These are phyloP conservation scores for Willisornis vidua DNA, from an alignment of 2,113 vertebrate genomes.

Conservation along the genomic window DNA sequence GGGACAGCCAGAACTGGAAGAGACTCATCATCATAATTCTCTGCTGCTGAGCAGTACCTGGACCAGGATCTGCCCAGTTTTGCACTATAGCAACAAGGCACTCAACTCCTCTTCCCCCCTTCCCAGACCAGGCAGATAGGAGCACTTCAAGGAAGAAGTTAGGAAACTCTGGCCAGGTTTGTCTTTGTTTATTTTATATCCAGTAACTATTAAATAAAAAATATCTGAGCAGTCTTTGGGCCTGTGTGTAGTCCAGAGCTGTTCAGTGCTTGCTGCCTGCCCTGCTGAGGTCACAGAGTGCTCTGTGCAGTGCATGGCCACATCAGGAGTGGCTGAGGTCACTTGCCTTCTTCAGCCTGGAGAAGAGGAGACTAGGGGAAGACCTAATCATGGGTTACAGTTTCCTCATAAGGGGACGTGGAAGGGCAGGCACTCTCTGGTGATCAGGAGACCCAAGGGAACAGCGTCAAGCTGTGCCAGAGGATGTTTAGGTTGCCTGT, in stretches of 20 bases:
- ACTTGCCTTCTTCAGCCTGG: background rate
- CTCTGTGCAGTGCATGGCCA: background rate
- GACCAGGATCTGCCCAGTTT: background rate
- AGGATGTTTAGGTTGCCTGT: background rate
- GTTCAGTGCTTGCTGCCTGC: background rate
- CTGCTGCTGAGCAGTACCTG: background rate
- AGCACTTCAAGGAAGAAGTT: background rate
- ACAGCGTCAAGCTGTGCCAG: fast-evolving
- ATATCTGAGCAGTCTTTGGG: background rate
- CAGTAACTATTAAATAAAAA: background rate
- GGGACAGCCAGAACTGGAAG: background rate
- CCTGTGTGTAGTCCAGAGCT: background rate
- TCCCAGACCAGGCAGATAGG: background rate
- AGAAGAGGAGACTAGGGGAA: background rate
- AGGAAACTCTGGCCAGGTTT: background rate
- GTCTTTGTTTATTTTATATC: background rate
- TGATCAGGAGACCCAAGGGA: too few relatives aligned
- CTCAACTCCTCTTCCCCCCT: background rate
- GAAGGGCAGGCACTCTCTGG: background rate
- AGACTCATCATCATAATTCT: background rate
- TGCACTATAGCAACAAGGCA: background rate
- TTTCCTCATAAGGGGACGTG: background rate
- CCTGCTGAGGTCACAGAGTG: background rate
- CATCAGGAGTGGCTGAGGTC: background rate
- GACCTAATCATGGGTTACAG: background rate